A percentile compares a stretch with the other conserved stretches of the same genome.
These are phyloP conservation scores for Dicrostonyx torquatus DNA, from an alignment of 2,797 vertebrate species.

Conservation along the genomic window DNA sequence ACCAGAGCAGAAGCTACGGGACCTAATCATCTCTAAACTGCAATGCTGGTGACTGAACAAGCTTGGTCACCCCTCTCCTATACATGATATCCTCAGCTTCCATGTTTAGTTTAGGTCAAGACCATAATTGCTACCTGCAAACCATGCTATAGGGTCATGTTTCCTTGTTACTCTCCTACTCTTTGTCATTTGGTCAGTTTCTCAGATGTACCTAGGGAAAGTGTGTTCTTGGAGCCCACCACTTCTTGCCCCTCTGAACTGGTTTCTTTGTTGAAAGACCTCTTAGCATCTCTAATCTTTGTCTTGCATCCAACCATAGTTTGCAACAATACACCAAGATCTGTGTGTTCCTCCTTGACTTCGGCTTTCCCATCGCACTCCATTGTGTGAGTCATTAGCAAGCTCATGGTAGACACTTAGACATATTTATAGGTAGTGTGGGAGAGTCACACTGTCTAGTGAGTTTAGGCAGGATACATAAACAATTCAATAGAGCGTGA, in stretches of 20 bases:
- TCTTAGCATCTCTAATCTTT: not conserved
- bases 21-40: not conserved
- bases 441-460: not conserved
- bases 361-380: not conserved
- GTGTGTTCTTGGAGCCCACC: accelerated
- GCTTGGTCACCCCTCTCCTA: too few relatives aligned
- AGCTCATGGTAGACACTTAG: not conserved
- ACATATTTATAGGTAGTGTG: not conserved
- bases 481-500: not conserved
- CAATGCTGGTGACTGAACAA: not conserved
- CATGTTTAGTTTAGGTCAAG: not conserved
- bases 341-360: not conserved
- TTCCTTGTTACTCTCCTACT: too few relatives aligned
- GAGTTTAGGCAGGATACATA: too few relatives aligned
- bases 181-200: not conserved
- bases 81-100: not conserved
- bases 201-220: not conserved
- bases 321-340: not conserved
- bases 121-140: not conserved
- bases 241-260: not conserved
- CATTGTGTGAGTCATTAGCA: too few relatives aligned
- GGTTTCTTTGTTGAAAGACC: not conserved
- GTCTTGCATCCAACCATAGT: not conserved
- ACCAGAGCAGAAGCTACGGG: not conserved
- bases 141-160: accelerated